A percentile compares a stretch with the other conserved stretches of the same genome.
Evolutionary conservation across 2,888 invertebrate genomes (phyloP).

Genomic region (Dione juno): DNA sequence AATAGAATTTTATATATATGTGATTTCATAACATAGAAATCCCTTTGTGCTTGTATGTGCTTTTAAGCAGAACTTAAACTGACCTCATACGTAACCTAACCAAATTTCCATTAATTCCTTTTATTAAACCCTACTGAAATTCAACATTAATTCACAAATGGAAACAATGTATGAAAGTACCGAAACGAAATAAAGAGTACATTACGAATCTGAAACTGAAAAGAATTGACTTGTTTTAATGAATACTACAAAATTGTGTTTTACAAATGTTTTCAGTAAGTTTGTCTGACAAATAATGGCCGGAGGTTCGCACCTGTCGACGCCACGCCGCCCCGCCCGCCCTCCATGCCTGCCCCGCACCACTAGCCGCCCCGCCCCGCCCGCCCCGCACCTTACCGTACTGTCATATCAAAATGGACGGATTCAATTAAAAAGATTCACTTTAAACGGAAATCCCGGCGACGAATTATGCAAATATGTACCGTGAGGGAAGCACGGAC

Average conservation of each 20-base stretch:
- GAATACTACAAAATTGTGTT: conserved; percentile 9
- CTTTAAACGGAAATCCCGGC: conserved; percentile 19
- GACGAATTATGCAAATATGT: conserved; percentile 37
- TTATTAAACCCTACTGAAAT: too few species aligned
- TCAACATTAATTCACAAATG: not conserved
- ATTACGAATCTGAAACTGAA: not conserved
- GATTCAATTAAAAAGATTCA: conserved; percentile 33
- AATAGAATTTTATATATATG: too few species aligned
- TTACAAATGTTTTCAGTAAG: not conserved
- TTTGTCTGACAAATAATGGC: not conserved
- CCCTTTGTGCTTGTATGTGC: too few species aligned
- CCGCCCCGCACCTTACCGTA: not conserved
- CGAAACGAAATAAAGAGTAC: not conserved
- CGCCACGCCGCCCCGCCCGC: not conserved
- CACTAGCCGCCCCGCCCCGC: not conserved
- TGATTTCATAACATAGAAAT: too few species aligned
- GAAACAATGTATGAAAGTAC: not conserved
- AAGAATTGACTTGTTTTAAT: conserved; percentile 11
- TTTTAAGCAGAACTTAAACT: too few species aligned
- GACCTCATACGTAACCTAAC: too few species aligned
- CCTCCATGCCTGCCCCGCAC: not conserved
- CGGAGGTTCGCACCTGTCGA: not conserved
- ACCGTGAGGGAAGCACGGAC: conserved; percentile 15
- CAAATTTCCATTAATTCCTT: not conserved
- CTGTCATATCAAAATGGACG: conserved; percentile 6